These are phyloP conservation scores for Sapajus apella DNA, from an alignment of 2,113 vertebrate genomes.

Conservation along the genomic window DNA sequence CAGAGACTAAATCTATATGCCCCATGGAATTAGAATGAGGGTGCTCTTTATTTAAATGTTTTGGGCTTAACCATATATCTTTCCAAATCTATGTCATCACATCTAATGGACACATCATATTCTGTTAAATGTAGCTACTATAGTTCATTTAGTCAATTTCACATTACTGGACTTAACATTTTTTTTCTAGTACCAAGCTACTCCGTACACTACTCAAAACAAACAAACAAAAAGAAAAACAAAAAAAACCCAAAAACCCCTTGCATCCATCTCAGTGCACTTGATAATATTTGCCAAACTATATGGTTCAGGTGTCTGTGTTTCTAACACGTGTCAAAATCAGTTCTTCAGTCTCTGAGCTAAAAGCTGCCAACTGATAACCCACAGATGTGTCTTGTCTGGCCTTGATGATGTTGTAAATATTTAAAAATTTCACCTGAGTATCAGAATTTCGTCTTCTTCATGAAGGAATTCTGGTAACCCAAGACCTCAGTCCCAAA, in stretches of 20 bases:
- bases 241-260: neutral
- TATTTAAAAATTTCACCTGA: neutral
- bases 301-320: neutral
- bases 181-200: neutral
- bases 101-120: neutral
- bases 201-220: neutral
- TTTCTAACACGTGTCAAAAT: neutral
- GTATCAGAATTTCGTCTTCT: neutral
- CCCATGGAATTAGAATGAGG: neutral
- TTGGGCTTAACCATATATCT: neutral
- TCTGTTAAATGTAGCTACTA: neutral
- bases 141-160: neutral
- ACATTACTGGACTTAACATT: neutral
- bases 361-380: neutral
- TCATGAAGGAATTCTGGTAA: neutral
- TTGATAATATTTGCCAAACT: fast-evolving
- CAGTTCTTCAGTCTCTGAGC: neutral
- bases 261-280: neutral
- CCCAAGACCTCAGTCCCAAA: no score
- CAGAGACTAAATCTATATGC: neutral
- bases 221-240: neutral
- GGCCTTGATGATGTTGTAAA: neutral
- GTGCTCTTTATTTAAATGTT: neutral
- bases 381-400: no score
- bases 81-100: neutral